phyloP scores from a whole-genome alignment of 2,797 vertebrate species.

The Neosalanx taihuensis region DNA sequence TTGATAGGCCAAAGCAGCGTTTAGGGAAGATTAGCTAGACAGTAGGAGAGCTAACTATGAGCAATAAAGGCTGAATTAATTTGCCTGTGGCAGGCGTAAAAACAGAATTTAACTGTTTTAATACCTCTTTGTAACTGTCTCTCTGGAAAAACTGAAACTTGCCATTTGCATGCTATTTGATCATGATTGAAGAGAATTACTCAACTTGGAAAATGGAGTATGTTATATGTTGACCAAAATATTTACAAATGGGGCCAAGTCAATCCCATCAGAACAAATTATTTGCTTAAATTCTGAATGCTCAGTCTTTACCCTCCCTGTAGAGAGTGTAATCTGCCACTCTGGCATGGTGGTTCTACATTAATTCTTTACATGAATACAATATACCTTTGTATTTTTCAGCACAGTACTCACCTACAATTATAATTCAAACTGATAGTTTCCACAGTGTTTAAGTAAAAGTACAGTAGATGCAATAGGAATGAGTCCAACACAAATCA shows the following conservation, averaged over 20 bases:
- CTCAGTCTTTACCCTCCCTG: too few species aligned
- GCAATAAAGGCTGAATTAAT: not conserved
- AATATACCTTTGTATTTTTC: too few species aligned
- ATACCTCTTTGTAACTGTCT: not conserved
- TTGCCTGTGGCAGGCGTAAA: not conserved
- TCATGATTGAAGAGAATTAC: too few species aligned
- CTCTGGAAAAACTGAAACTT: not conserved
- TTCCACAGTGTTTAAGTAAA: not conserved
- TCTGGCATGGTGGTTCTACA: too few species aligned
- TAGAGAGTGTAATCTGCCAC: too few species aligned
- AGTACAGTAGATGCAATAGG: not conserved
- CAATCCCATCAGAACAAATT: too few species aligned
- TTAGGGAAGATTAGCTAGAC: constrained; percentile 28
- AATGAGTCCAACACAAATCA: not conserved
- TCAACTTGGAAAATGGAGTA: not conserved
- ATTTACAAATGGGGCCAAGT: too few species aligned
- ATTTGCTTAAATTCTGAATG: too few species aligned
- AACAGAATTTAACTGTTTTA: not conserved
- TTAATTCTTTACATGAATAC: too few species aligned
- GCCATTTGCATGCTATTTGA: not conserved
- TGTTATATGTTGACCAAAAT: too few species aligned
- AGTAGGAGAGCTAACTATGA: constrained; percentile 3
- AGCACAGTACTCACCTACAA: too few species aligned
- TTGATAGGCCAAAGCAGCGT: constrained; percentile 14
- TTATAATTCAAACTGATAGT: too few species aligned